Conservation (phyloP, 2,888 invertebrate genomes). For the Lithodes maja region DNA sequence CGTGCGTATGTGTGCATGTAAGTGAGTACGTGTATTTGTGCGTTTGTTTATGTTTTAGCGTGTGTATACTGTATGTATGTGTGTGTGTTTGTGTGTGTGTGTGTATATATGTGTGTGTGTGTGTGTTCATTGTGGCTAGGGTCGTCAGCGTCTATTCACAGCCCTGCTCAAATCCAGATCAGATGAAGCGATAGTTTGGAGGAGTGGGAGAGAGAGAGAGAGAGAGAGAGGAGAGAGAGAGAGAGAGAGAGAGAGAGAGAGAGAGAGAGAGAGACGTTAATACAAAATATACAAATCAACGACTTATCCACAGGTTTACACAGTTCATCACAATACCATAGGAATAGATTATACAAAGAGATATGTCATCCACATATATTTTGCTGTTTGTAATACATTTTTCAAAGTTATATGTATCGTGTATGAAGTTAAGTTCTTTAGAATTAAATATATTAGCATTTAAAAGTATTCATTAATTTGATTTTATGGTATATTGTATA, state of each 20-base stretch:
- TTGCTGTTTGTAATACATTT: too few species aligned
- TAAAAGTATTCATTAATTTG: too few species aligned
- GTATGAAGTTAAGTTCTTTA: too few species aligned
- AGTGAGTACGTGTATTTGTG: background rate
- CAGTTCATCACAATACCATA: too few species aligned
- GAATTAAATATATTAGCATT: too few species aligned
- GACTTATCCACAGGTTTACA: too few species aligned
- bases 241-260: background rate
- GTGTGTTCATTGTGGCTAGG: background rate
- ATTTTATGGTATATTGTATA: too few species aligned
- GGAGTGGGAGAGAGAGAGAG: background rate
- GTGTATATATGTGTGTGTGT: constrained; percentile 22
- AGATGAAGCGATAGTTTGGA: background rate
- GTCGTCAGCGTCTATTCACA: background rate
- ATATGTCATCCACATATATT: too few species aligned
- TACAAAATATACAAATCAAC: too few species aligned
- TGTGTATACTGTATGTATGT: background rate
- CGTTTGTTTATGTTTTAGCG: constrained; percentile 2
- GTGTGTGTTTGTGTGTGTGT: constrained; percentile 15
- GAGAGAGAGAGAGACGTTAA: constrained; percentile 12
- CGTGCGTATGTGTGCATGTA: background rate
- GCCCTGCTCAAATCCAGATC: background rate
- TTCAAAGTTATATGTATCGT: too few species aligned
- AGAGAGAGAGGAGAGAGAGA: constrained; percentile 1
- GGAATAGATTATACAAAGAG: too few species aligned